Evolutionary conservation across 2,797 vertebrate species (phyloP), one percentile per base, ranked within the genome.

Genomic region (Sparidentex hasta): DNA sequence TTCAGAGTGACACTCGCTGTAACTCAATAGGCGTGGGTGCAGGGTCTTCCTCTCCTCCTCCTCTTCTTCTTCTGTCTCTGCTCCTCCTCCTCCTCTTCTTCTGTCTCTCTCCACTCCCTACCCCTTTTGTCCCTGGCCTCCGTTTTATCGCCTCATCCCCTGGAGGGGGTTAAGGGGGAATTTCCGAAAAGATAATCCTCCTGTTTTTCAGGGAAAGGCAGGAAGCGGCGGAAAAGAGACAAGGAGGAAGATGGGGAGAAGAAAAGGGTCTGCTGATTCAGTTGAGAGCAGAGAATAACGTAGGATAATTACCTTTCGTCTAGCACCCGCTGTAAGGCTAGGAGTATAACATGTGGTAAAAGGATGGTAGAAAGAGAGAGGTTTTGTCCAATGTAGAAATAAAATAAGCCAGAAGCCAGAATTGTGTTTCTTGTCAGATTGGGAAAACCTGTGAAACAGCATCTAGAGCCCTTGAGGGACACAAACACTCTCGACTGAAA

Each of bases 161-260:
- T 80, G 57, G 25, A 79, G 69, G 76, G 74, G 81, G 29, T 44
- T 57, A 48, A 33, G 65, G 63, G 82, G 91, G 89, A 91, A 94
- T 96, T 96, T 95, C 91, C 89, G 78, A 85, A 85, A 84, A 92
- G 88, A 95, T 94, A 92, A 95, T 69, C 91, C 80, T 83, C 59
- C 87, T 86, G 71, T 82, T 83, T 87, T 94, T 93, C 83, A 83
- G 86, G 90, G 78, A 27, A 54, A 29, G 73, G 61, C 58, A 67
- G 78, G 76, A 82, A 82, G 75, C 3, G 5, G 64, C 58, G 43
- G 63, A 58, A 51, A 64, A 55, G 17, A 51, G 57, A 33, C 1
- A 65, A 80, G 43, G 43, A 46, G 21, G 65, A 78, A 33, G 61
- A 70, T 25, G 74, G 79, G 13, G 46, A 64, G 46, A 18, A 67